Evolutionary conservation across 2,888 invertebrate genomes (phyloP).

Genomic region (Coelopa pilipes): DNA sequence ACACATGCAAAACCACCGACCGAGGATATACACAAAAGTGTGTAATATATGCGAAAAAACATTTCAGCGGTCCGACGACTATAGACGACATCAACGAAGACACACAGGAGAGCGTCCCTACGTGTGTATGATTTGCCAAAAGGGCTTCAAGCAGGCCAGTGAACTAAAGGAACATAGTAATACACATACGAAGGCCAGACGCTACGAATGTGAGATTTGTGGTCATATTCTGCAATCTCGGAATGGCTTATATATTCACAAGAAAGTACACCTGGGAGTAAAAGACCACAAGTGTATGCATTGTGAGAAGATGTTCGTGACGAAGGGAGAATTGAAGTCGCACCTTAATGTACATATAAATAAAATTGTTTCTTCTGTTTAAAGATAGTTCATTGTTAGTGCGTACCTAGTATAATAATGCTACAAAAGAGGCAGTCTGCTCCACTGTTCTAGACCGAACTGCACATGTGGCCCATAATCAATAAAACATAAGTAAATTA

Average conservation of each 20-base stretch:
- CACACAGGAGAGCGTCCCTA: slow-evolving; percentile 47
- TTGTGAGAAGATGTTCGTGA: slow-evolving; percentile 34
- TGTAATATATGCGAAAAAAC: slow-evolving; percentile 41
- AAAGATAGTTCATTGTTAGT: neutral
- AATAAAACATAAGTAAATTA: slow-evolving; percentile 37
- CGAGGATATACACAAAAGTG: slow-evolving; percentile 24
- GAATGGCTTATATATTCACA: slow-evolving; percentile 44
- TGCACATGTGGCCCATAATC: neutral
- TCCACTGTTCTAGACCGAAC: neutral
- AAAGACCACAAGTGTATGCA: slow-evolving; percentile 25
- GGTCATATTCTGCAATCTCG: slow-evolving; percentile 37
- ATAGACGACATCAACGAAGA: slow-evolving; percentile 42
- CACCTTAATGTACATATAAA: slow-evolving; percentile 31
- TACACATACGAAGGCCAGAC: slow-evolving; percentile 35
- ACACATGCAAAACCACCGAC: slow-evolving; percentile 45
- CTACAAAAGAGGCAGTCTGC: neutral
- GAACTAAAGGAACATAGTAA: slow-evolving; percentile 41
- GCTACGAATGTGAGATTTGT: slow-evolving; percentile 41
- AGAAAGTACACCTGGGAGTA: slow-evolving; percentile 33
- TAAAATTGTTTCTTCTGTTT: neutral
- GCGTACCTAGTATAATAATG: neutral
- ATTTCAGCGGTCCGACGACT: slow-evolving; percentile 42
- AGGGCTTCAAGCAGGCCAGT: slow-evolving; percentile 40
- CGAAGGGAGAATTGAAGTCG: slow-evolving; percentile 35
- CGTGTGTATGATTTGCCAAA: slow-evolving; percentile 39